Evolutionary conservation across 2,888 invertebrate genomes (phyloP), one percentile per base, ranked within the genome.

Genomic region (Chloroclysta siterata): DNA sequence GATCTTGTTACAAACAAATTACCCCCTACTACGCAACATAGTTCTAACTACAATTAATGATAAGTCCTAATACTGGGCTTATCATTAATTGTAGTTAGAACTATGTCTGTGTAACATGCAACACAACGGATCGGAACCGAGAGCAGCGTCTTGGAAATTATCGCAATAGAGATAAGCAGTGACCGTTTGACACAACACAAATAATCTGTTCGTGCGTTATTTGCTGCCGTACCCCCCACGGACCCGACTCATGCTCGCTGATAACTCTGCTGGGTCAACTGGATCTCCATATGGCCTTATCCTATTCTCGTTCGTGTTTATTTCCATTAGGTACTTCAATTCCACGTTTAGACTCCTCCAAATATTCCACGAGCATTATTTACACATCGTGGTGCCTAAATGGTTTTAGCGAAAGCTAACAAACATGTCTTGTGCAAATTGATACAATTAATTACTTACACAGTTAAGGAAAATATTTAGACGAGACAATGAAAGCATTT

Each of bases 241-340:
- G 82, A 87, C 79, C 82, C 82, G 82, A 80, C 87, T 85, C 90
- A 87, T 90, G 90, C 76, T 70, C 71, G 78, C 70, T 63, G 88
- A 90, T 89, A 89, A 82, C 71, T 22, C 22, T 64, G 68, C 70
- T 74, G 78, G 85, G 87, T 87, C 85, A 85, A 69, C 70, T 57
- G 41, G 46, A 47, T 55, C 51, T 73, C 69, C 4, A 65, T 68
- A 74, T 78, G 70, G 70, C 71, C 67, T 75, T 80, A 79, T 80
- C 72, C 73, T 73, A 75, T 69, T 72, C 71, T 76, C 73, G 73
- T 72, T 72, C 71, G 79, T 78, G 83, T 52, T 58, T 66, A 80
- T 82, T 83, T 84, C 80, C 82, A 82, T 63, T 60, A 3, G 22
- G 22, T 22, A 46, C 39, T 55, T 60, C 55, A 60, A 63, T 60